Evolutionary conservation across 2,888 invertebrate species (phyloP), one percentile per base, ranked within the genome.

Genomic region (Campoletis raptor): DNA sequence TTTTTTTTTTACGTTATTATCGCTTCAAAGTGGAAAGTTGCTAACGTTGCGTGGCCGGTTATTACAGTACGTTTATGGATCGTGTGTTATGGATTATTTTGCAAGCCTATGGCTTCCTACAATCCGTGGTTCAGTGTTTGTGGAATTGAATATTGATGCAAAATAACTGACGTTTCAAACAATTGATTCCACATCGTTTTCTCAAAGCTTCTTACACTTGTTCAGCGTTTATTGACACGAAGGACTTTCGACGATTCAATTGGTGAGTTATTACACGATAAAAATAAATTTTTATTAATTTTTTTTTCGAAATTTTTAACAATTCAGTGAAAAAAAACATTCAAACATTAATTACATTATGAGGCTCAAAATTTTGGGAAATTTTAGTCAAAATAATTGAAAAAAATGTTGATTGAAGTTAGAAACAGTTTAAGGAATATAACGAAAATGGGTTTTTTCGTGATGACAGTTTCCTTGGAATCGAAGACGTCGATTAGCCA

Each of bases 21-120:
- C 73, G 52, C 48, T 24, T 24, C 21, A 52, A 42, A 73, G 73
- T 67, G 73, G 81, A 74, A 81, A 81, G 81, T 74, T 73, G n/a
- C 8, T 18, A 37, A 40, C 73, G 70, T 73, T 73, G 52, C 73
- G 64, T 73, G 40, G 73, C 24, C 48, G n/a, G 66, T 77, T 52
- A 52, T 67, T 24, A 36, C 48, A 2, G 45, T 45, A 66, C 40
- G 30, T 45, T 37, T 36, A 61, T 45, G 37, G 24, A 64, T 30
- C 76, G 64, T n/a, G 10, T 57, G 30, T 30, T 30, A 57, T 73
- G 73, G 74, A 70, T 45, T 70, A 24, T 45, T 45, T 48, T 30
- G 61, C 61, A 61, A 61, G 61, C 15, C 61, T 61, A 57, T 12
- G 12, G 12, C 10, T 30, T 61, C 30, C 30, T 61, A 1, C 30